Conservation (phyloP, 1,140 invertebrate genomes). For the Armadillidium nasatum region DNA sequence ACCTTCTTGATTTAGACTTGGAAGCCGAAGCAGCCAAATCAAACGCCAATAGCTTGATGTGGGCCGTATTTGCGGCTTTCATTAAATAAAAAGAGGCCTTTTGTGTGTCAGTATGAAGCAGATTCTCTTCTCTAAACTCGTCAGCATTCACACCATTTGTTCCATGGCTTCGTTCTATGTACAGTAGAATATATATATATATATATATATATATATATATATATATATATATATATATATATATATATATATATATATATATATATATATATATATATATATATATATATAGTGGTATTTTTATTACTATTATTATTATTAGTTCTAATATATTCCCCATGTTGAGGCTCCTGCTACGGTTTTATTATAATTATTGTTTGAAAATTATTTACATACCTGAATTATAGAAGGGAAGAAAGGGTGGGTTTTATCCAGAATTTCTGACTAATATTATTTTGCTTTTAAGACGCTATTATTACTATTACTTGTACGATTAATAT, state of each 20-base stretch:
- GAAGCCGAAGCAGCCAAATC: conserved; percentile 84
- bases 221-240: conserved; percentile 3
- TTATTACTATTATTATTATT: too few species aligned
- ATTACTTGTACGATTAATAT: too few species aligned
- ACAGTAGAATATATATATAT: conserved; percentile 12
- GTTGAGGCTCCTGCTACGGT: too few species aligned
- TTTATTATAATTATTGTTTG: too few species aligned
- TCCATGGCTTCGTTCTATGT: conserved; percentile 17
- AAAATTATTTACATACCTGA: too few species aligned
- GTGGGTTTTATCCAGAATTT: too few species aligned
- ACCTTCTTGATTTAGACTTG: conserved; percentile 92
- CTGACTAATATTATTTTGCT: too few species aligned
- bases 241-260: conserved; percentile 17
- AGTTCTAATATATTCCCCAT: too few species aligned
- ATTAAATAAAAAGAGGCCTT: conserved; percentile 70
- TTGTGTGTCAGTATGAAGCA: conserved; percentile 3
- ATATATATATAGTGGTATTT: conserved; percentile 12
- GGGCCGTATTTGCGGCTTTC: conserved; percentile 97
- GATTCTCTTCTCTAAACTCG: neutral
- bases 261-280: conserved; percentile 17
- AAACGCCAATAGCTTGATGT: conserved; percentile 86
- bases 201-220: neutral
- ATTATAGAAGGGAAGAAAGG: too few species aligned
- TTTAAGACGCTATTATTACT: too few species aligned
- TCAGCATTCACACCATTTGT: neutral